phyloP scores from a whole-genome alignment of 1,140 invertebrate species.

The Heterodera schachtii region DNA sequence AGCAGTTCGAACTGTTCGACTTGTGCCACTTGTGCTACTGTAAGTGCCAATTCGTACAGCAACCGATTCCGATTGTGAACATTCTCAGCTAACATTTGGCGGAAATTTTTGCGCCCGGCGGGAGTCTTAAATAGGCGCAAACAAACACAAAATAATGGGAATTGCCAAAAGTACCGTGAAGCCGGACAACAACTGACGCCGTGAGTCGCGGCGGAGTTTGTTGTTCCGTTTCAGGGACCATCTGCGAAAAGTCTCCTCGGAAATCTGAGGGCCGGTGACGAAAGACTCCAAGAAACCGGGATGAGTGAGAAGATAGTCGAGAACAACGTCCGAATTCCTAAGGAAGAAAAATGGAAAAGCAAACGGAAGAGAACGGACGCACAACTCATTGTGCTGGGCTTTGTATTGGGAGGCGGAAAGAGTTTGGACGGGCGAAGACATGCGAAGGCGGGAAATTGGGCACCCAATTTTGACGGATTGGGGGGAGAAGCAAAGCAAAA shows the following conservation, averaged over 20 bases:
- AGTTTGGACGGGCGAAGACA: constrained; percentile 30
- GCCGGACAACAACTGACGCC: constrained; percentile 36
- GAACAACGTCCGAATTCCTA: constrained; percentile 46
- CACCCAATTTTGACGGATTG: constrained; percentile 26
- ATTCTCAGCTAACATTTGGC: constrained; percentile 33
- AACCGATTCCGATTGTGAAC: constrained; percentile 42
- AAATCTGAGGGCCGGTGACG: constrained; percentile 48
- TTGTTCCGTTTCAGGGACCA: constrained; percentile 49
- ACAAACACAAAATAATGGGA: not conserved
- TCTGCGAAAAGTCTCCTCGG: constrained; percentile 54
- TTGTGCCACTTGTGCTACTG: constrained; percentile 52
- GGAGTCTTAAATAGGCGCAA: constrained; percentile 43
- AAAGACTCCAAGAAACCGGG: constrained; percentile 52
- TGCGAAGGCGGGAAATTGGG: constrained; percentile 24
- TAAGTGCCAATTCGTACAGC: constrained; percentile 55
- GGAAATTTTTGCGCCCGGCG: constrained; percentile 36
- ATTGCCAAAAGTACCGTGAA: constrained; percentile 31
- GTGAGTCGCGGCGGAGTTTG: constrained; percentile 41
- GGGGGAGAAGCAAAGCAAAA: not conserved
- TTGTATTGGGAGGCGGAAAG: constrained; percentile 30
- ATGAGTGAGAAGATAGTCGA: constrained; percentile 49
- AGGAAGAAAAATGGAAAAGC: not conserved
- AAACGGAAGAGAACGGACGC: not conserved
- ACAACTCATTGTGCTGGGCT: constrained; percentile 28
- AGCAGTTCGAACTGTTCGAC: constrained; percentile 53